Evolutionary conservation across 2,797 vertebrate genomes (phyloP), one percentile per base, ranked within the genome.

Genomic region (Periparus ater): DNA sequence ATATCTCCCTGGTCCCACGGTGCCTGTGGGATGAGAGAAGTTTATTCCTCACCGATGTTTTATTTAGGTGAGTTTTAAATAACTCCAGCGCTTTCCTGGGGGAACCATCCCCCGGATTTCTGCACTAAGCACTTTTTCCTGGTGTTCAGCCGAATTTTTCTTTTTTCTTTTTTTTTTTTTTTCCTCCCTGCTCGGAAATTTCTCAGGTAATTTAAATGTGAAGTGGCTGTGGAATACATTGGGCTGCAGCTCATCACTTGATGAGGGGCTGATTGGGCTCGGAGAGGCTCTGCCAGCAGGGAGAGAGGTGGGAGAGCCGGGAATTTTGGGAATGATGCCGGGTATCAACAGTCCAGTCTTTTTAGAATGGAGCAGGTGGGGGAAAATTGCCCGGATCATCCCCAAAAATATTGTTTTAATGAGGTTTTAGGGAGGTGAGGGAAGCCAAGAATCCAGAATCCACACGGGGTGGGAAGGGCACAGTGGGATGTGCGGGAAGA

Each of bases 31-130:
- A 95, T 4, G 42, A 82, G 61, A 6, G 16, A 18, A 61, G 91
- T 40, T 83, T 50, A 50, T 85, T 91, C 84, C 93, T 65, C 73
- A 47, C 75, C 11, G 19, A 11, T 27, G 45, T 74, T 65, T 79
- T 93, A 94, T 96, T 81, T 92, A 95, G 92, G 94, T 92, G 92
- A 94, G 92, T 87, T 96, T 96, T 94, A 96, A 97, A 96, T 96
- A 97, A 95, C 93, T 94, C 78, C 4, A 22, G 2, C 0, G 2
- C 71, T 83, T 92, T 93, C 94, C 95, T 36, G 85, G 57, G 72
- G 94, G 92, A 87, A 15, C 84, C 91, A 47, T 91, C 92, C 86
- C 61, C 40, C 20, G 10, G 93, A 94, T 93, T 75, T 87, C 92
- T 91, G 77, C 79, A 65, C 92, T 94, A 95, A 95, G 95, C 96